Conservation (phyloP, 2,888 invertebrate genomes). For the Lamellibrachia columna region DNA sequence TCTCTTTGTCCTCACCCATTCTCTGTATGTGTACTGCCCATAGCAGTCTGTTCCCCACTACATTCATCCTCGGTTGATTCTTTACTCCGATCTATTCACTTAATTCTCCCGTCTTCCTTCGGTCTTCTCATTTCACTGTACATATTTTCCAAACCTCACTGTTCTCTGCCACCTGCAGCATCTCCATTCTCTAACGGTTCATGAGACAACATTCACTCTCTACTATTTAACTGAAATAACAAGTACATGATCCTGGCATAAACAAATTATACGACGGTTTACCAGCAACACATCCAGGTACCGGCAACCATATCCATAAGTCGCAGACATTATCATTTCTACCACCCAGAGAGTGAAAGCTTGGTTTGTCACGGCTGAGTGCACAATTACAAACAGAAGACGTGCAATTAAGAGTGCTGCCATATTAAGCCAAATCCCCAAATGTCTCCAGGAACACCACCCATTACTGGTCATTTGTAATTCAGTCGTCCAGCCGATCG, state of each 20-base stretch:
- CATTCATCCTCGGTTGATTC: too few relatives aligned
- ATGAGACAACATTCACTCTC: too few relatives aligned
- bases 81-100: too few relatives aligned
- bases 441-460: background rate
- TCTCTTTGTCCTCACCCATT: too few relatives aligned
- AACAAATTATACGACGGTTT: background rate
- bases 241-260: background rate
- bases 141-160: too few relatives aligned
- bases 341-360: background rate
- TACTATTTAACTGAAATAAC: background rate
- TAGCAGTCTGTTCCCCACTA: too few relatives aligned
- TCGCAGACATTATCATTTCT: background rate
- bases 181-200: too few relatives aligned
- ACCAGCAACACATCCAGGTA: background rate
- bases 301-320: background rate
- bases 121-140: too few relatives aligned
- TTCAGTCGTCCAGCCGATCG: background rate
- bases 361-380: background rate
- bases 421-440: constrained; percentile 8
- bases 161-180: too few relatives aligned
- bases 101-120: too few relatives aligned
- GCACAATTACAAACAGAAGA: background rate
- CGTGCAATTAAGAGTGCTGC: background rate
- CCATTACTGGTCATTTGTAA: background rate
- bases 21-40: too few relatives aligned